Evolutionary conservation across 2,113 vertebrate genomes (phyloP).

Genomic region (Crotalus viridis): DNA sequence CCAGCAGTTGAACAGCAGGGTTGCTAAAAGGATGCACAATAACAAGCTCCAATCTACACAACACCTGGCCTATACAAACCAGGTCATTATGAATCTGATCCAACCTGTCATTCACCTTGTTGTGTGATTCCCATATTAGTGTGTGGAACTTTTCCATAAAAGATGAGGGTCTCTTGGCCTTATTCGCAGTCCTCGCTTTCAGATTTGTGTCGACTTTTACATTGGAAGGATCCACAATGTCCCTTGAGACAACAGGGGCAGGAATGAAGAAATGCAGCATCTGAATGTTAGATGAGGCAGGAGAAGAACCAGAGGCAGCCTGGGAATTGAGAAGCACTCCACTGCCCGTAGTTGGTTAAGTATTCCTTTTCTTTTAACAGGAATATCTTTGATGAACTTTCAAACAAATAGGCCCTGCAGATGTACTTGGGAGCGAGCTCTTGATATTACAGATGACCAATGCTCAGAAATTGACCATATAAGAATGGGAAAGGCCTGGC

Average conservation of each 20-base stretch:
- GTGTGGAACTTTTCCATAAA: conserved; percentile 39
- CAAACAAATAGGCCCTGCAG: neutral
- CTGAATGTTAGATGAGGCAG: conserved; percentile 20
- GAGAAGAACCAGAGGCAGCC: conserved; percentile 4
- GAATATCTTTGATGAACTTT: conserved; percentile 4
- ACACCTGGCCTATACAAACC: conserved; percentile 78
- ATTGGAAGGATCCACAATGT: neutral
- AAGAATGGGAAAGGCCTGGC: neutral
- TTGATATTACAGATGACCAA: neutral
- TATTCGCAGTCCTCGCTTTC: neutral
- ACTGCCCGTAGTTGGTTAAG: neutral
- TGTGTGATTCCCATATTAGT: conserved; percentile 69
- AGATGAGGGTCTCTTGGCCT: conserved; percentile 24
- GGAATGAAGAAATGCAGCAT: conserved; percentile 3
- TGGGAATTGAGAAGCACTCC: neutral
- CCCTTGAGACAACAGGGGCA: conserved; percentile 15
- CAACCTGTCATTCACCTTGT: conserved; percentile 70
- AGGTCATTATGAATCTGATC: conserved; percentile 75
- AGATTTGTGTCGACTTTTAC: conserved; percentile 27
- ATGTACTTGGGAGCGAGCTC: neutral
- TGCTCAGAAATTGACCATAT: neutral
- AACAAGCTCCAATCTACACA: conserved; percentile 77
- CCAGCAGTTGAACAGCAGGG: conserved; percentile 53
- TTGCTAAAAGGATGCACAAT: conserved; percentile 76
- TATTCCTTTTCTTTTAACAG: neutral